phyloP scores from a whole-genome alignment of 2,797 vertebrate species.

The Pipistrellus pygmaeus region DNA sequence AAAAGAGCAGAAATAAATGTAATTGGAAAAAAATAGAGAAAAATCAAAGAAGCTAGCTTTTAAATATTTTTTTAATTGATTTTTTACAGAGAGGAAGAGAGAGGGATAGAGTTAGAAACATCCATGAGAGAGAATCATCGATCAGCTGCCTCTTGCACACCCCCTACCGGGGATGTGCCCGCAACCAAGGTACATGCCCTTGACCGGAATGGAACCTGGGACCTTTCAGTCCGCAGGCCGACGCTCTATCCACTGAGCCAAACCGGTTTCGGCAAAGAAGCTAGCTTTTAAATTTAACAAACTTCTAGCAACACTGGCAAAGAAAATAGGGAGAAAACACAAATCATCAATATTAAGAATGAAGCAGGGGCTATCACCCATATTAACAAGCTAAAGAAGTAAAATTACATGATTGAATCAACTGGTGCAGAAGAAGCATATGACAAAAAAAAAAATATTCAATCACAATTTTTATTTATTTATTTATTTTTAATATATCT shows the following conservation, averaged over 20 bases:
- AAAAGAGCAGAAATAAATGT: not conserved
- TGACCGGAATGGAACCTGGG: too few species aligned
- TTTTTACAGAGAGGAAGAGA: too few species aligned
- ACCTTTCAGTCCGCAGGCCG: too few species aligned
- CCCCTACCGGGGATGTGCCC: too few species aligned
- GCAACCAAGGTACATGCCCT: too few species aligned
- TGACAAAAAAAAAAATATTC: constrained; percentile 44
- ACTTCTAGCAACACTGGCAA: not conserved
- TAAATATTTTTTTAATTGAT: not conserved
- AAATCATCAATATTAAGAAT: not conserved
- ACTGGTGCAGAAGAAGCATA: not conserved
- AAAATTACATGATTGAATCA: not conserved
- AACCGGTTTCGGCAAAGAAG: not conserved
- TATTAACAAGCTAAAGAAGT: constrained; percentile 11
- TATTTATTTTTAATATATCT: too few species aligned
- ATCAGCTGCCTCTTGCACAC: too few species aligned
- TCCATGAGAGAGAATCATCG: too few species aligned
- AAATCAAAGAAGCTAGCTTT: not conserved
- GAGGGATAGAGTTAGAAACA: too few species aligned
- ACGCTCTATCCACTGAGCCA: too few species aligned
- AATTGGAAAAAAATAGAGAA: not conserved
- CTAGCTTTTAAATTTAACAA: not conserved
- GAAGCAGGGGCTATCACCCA: not conserved
- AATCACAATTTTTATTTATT: not conserved
- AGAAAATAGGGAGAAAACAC: not conserved